Conservation (phyloP, 2,113 vertebrate genomes). For the Canis aureus region DNA sequence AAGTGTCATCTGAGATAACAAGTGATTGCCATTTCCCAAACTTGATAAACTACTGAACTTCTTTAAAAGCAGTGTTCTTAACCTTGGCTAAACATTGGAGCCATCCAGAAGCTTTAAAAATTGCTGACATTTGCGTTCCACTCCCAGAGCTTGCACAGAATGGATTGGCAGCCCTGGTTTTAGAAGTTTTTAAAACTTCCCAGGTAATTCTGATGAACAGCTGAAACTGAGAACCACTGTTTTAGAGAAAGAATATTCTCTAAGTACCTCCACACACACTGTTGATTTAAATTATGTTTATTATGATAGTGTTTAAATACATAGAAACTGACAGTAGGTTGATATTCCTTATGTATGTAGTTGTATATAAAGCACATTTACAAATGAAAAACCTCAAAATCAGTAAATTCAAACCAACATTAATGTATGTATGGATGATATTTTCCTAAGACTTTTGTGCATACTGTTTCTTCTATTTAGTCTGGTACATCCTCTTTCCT, state of each 20-base stretch:
- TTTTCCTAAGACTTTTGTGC: not conserved
- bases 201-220: not conserved
- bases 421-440: accelerated
- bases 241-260: not conserved
- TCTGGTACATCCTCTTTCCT: not conserved
- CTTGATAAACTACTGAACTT: not conserved
- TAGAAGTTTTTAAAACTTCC: not conserved
- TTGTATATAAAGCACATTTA: not conserved
- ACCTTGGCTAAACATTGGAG: not conserved
- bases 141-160: not conserved
- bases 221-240: not conserved
- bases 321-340: not conserved
- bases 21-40: not conserved
- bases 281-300: constrained; percentile 38
- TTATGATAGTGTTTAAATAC: not conserved
- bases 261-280: not conserved
- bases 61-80: not conserved
- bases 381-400: not conserved
- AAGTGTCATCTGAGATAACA: not conserved
- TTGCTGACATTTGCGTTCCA: not conserved
- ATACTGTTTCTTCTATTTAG: not conserved
- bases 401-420: not conserved
- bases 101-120: not conserved
- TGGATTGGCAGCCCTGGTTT: not conserved
- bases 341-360: not conserved